Base-by-base conservation (phyloP, 2,888 invertebrate species). In the Melangyna quadrimaculata region DNA sequence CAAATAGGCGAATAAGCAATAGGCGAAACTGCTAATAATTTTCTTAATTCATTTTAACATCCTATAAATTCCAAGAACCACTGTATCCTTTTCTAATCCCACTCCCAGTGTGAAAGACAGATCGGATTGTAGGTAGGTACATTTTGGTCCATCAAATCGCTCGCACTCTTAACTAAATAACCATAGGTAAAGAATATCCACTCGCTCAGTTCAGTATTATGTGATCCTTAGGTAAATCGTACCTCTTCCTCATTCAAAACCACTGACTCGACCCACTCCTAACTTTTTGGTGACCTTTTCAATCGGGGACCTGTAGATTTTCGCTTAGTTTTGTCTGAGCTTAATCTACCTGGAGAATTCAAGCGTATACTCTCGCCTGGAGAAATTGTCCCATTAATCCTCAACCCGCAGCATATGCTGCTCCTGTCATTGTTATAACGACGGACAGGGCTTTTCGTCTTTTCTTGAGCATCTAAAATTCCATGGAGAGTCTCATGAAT, bases 231-330 rank as follows among this genome's bases (percentile, higher is more conserved):
- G n/a, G 24, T 24, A 22, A 22, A 59, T n/a, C n/a, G 1, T 40
- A 40, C 37, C 2, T 7, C 14, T 7, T 22, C 1, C 9, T 43
- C 51, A 8, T 22, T 24, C 22, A 4, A 22, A 12, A 22, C 45
- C 5, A 22, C 10, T 48, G 4, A 12, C 45, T 48, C 4, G 7
- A 29, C 29, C 12, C 9, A 61, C 37, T 24, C 29, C 17, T 61
- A 24, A 40, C 1, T 63, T n/a, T n/a, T n/a, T 63, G 17, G 40
- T 73, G 75, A 78, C 82, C 78, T 83, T 78, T 73, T 37, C 73
- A 72, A 73, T 35, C 19, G 63, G 24, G 27, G 79, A 75, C 83
- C 83, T 84, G 79, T 84, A 45, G 83, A 75, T 67, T 51, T 70
- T 78, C 67, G 45, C 22, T 32, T 35, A 73, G 37, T 70, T 69